Evolutionary conservation across 2,113 vertebrate species (phyloP), one percentile per base, ranked within the genome.

Genomic region (Ovis canadensis): DNA sequence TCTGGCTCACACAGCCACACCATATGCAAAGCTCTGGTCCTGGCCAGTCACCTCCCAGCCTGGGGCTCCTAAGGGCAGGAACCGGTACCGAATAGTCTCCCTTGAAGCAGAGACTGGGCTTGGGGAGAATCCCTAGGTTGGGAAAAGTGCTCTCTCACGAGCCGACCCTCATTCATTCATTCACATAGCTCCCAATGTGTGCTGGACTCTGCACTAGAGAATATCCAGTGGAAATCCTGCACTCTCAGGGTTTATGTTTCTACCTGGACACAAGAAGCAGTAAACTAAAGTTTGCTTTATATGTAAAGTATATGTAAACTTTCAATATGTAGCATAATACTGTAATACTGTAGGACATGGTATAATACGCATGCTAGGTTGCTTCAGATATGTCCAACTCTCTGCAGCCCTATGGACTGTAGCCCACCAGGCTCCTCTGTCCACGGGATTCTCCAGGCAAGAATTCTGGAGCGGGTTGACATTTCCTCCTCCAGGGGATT

Each of bases 1-100:
- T 48, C 3, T 0, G 31, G 21, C 14, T 74, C 60, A n/a, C 15
- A 0, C 0, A 2, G 57, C 55, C 33, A n/a, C 6, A 54, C 45
- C n/a, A 17, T 43, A 45, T 36, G 12, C 23, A 6, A 88, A n/a
- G 29, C 29, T 29, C 60, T 48, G 50, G 50, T 92, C 52, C 74
- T 33, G 59, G 40, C 60, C n/a, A 12, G 21, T 83, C 4, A 4
- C 36, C 43, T 90, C 25, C 45, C 3, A 10, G 4, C 17, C 57
- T 13, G 23, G 29, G 52, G 4, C 74, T 43, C 31, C 36, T 25
- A 23, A 1, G 15, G 54, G 48, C 7, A 17, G 29, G 33, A 59
- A 19, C 59, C 27, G 1, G 57, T 60, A 6, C 43, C 33, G 27
- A 59, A 5, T 2, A 43, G 60, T 43, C 19, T 57, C 40, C 10